Base-by-base conservation (phyloP, 2,113 vertebrate genomes). In the Leucosticte australis region DNA sequence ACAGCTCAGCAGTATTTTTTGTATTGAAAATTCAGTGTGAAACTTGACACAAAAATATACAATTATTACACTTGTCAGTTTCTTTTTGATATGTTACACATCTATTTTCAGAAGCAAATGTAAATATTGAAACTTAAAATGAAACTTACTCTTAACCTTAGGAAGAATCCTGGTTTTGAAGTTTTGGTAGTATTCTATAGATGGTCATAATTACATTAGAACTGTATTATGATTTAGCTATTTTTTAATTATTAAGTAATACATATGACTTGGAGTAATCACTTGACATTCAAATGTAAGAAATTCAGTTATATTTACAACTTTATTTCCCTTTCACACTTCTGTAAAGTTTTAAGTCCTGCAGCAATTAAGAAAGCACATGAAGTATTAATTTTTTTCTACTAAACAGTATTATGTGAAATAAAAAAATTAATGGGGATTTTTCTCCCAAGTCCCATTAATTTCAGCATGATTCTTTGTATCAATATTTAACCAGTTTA, bases 241-340 rank as follows among this genome's bases (percentile, higher is more conserved):
- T 71, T 76, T 77, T 59, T 60, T 49, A 63, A 23, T 31, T 85
- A 19, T 44, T 79, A 65, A 44, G 35, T 6, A 87, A 63, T 67
- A 62, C 26, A 23, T 57, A 35, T 2, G 3, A 46, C n/a, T 46
- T 78, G 13, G 9, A 42, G 26, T 78, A 49, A 49, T 76, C 22
- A 46, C 15, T 53, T 79, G 50, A 21, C 18, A 19, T 56, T 79
- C 10, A 68, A 19, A 73, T 89, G 37, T 92, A 83, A 90, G 59
- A 47, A 81, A 41, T 46, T 87, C 75, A 26, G 21, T 82, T 80
- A n/a, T 5, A 13, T 93, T 93, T 82, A 28, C 22, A 15, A 4
- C 27, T 96, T 89, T 71, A 56, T 96, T 95, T 96, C 69, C 69
- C 13, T 68, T 94, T 75, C 33, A 90, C 35, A 19, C 52, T 90